Conservation (phyloP, 2,888 invertebrate genomes). For the Syrphus vitripennis region DNA sequence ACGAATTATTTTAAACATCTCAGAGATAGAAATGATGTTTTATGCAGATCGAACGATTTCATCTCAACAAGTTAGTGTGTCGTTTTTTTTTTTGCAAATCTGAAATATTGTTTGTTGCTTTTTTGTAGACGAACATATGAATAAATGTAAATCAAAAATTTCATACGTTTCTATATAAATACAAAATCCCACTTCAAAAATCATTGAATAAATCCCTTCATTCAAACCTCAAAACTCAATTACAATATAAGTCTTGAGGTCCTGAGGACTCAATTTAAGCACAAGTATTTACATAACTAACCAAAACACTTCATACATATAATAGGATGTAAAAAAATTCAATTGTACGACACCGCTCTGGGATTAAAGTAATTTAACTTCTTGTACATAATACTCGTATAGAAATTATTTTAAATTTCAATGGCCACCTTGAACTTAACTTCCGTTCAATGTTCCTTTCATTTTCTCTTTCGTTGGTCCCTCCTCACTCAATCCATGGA, state of each 20-base stretch:
- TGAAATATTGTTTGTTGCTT: too few relatives aligned
- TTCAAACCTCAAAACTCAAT: not conserved
- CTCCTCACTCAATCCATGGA: not conserved
- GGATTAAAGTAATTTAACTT: conserved; percentile 16
- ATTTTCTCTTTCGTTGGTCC: not conserved
- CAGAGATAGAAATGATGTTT: too few relatives aligned
- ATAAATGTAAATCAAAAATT: too few relatives aligned
- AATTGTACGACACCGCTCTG: not conserved
- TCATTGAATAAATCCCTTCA: too few relatives aligned
- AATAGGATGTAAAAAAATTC: conserved; percentile 17
- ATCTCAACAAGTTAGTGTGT: too few relatives aligned
- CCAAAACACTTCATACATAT: not conserved
- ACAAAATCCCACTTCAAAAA: too few relatives aligned
- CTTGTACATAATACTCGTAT: not conserved
- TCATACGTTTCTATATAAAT: too few relatives aligned
- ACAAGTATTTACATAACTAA: not conserved
- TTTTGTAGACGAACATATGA: too few relatives aligned
- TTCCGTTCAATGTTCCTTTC: not conserved
- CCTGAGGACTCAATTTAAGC: not conserved
- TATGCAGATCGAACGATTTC: too few relatives aligned
- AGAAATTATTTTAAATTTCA: not conserved
- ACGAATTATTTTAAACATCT: too few relatives aligned
- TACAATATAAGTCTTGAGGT: not conserved
- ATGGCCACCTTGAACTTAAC: conserved; percentile 1
- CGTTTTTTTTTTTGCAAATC: too few relatives aligned